Conservation (phyloP, 2,113 vertebrate species). For the Budorcas taxicolor region DNA sequence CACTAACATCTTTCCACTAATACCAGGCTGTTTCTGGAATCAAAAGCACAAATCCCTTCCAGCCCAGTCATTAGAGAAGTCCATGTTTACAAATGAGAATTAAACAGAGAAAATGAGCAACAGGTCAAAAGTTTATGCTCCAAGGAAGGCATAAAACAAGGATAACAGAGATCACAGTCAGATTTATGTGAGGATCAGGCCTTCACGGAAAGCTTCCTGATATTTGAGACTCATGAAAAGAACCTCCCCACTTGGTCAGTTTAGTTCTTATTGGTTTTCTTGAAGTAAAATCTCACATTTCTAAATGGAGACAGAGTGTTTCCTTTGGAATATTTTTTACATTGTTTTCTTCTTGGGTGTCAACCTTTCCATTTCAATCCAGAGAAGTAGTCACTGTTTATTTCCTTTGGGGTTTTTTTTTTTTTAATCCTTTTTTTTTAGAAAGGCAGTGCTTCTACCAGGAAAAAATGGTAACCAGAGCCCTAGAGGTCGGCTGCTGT, state of each 20-base stretch:
- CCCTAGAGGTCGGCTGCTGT: background rate
- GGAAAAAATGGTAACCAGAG: conserved; percentile 3
- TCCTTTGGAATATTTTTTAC: conserved; percentile 66
- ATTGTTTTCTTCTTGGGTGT: conserved; percentile 54
- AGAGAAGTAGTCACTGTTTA: background rate
- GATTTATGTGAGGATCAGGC: background rate
- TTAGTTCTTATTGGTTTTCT: background rate
- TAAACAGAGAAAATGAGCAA: background rate
- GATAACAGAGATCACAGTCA: fast-evolving
- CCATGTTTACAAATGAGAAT: background rate
- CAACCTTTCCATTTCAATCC: conserved; percentile 1
- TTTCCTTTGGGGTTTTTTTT: conserved; percentile 39
- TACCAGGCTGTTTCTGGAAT: background rate
- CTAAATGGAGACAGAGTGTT: background rate
- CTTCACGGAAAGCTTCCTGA: background rate
- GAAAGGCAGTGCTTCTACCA: background rate
- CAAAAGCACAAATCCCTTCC: background rate
- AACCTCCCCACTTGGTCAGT: background rate
- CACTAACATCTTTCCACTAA: background rate
- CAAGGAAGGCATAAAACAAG: background rate
- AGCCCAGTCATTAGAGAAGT: background rate
- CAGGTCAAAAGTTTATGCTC: background rate
- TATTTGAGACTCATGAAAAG: background rate
- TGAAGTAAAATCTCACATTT: background rate
- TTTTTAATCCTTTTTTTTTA: background rate